Percentiles rank a stretch among this genome's conserved stretches.
These are phyloP conservation scores for Solea senegalensis DNA, from an alignment of 2,113 vertebrate genomes.

Conservation along the genomic window DNA sequence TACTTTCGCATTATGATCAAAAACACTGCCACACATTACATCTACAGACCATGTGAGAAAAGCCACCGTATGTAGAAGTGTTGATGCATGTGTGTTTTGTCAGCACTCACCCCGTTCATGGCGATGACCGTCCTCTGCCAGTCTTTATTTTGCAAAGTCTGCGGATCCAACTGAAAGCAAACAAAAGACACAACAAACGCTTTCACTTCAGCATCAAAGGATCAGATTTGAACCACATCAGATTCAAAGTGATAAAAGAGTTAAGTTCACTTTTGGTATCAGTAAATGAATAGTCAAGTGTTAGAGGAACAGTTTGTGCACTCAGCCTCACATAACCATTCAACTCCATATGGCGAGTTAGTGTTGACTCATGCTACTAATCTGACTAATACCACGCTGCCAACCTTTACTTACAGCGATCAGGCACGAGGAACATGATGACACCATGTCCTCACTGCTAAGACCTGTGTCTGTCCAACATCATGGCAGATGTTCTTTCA, in stretches of 20 bases:
- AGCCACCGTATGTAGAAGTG: too few species aligned
- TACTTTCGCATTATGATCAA: too few species aligned
- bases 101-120: conserved; percentile 91
- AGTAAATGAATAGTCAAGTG: not conserved
- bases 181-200: not conserved
- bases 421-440: conserved; percentile 38
- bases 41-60: not conserved
- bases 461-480: conserved; percentile 14
- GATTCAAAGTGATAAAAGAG: not conserved
- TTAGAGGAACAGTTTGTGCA: not conserved
- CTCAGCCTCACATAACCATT: conserved; percentile 10
- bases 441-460: conserved; percentile 25
- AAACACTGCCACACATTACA: not conserved
- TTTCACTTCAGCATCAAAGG: not conserved
- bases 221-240: not conserved
- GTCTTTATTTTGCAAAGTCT: conserved; percentile 91
- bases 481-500: conserved; percentile 45
- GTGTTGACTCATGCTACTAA: conserved; percentile 29
- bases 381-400: conserved; percentile 48
- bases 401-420: conserved; percentile 39
- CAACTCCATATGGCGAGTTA: conserved; percentile 25
- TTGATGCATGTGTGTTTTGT: too few species aligned
- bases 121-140: conserved; percentile 94
- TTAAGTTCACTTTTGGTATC: not conserved
- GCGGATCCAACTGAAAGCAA: conserved; percentile 89